Conservation (phyloP, 2,797 vertebrate genomes). For the Gobio occitaniae region DNA sequence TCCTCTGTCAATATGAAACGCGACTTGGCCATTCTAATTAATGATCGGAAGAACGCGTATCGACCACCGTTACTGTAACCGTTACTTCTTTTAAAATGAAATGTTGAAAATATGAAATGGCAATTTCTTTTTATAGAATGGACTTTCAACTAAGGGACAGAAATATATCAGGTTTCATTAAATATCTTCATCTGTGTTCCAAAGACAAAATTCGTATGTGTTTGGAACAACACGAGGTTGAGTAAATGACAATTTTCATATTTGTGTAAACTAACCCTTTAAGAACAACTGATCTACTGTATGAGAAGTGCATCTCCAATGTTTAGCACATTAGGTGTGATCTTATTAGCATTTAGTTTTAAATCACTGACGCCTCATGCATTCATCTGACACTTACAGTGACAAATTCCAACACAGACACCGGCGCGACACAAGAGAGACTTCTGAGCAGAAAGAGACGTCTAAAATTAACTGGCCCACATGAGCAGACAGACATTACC, state of each 20-base stretch:
- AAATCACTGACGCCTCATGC: slow-evolving; percentile 29
- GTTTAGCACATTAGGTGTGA: slow-evolving; percentile 31
- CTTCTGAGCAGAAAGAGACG: slow-evolving; percentile 36
- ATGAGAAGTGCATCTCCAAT: background rate
- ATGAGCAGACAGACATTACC: slow-evolving; percentile 38
- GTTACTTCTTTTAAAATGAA: background rate
- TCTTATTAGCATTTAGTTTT: slow-evolving; percentile 21
- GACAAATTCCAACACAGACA: slow-evolving; percentile 31
- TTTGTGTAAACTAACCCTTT: background rate
- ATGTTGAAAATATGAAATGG: background rate
- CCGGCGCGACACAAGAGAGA: slow-evolving; percentile 26
- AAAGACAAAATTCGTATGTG: background rate
- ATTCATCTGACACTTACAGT: slow-evolving; percentile 42
- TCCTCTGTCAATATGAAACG: too few species aligned
- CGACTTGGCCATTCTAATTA: too few species aligned
- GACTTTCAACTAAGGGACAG: background rate
- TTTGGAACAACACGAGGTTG: background rate
- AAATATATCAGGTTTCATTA: background rate
- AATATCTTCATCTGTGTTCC: background rate
- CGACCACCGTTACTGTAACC: too few species aligned
- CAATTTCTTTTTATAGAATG: background rate
- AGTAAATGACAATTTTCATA: background rate
- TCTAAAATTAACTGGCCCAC: slow-evolving; percentile 52
- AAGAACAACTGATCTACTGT: background rate
- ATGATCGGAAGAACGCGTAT: too few species aligned